These are phyloP conservation scores for Clarias gariepinus DNA, from an alignment of 2,113 vertebrate genomes.

Conservation along the genomic window DNA sequence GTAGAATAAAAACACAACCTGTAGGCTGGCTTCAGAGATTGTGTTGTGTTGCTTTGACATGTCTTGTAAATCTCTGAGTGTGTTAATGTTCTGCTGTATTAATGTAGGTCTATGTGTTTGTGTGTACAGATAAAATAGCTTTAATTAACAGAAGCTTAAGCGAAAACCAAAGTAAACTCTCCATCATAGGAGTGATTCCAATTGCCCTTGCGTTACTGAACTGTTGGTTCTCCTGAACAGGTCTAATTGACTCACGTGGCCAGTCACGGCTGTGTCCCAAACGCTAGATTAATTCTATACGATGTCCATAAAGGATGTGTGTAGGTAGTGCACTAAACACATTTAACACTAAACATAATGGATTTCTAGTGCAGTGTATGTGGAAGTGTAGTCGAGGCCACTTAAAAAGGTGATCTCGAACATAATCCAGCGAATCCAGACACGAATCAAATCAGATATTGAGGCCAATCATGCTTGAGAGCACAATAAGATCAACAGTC, in stretches of 20 bases:
- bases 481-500: too few relatives aligned
- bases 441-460: too few relatives aligned
- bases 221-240: constrained; percentile 2
- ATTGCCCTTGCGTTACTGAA: background rate
- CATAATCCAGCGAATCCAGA: too few relatives aligned
- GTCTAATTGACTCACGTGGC: background rate
- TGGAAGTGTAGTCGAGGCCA: too few relatives aligned
- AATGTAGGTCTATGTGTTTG: constrained; percentile 3
- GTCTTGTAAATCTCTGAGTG: constrained; percentile 9
- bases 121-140: background rate
- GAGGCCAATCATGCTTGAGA: too few relatives aligned
- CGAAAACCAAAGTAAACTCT: background rate
- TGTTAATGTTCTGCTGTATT: background rate
- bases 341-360: background rate
- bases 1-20: background rate
- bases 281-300: background rate
- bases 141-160: background rate
- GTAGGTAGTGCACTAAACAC: background rate
- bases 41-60: constrained; percentile 30
- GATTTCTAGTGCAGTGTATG: background rate
- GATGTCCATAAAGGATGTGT: background rate
- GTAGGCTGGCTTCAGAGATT: constrained; percentile 31
- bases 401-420: too few relatives aligned
- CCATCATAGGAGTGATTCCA: constrained; percentile 34
- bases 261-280: background rate